Conservation (phyloP, 2,888 invertebrate species). For the Cistogaster globosa region DNA sequence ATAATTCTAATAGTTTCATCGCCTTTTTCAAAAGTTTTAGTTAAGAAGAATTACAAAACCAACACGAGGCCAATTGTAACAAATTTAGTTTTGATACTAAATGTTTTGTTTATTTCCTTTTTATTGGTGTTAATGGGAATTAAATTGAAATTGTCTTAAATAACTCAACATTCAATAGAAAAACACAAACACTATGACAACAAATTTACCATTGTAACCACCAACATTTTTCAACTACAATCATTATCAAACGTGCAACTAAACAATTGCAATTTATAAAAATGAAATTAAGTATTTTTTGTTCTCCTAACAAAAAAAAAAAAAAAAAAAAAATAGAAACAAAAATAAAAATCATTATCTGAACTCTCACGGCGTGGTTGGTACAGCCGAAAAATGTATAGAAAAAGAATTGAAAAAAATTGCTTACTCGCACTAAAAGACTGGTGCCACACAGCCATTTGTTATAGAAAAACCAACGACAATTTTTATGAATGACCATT, state of each 20-base stretch:
- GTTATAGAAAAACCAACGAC: slow-evolving; percentile 42
- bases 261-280: slow-evolving; percentile 50
- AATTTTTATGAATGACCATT: slow-evolving; percentile 76
- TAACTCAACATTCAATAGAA: slow-evolving; percentile 60
- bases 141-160: slow-evolving; percentile 78
- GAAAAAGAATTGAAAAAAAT: slow-evolving; percentile 1
- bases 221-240: slow-evolving; percentile 30
- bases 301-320: not conserved
- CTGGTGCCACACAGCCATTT: slow-evolving; percentile 67
- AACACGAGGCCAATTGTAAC: not conserved
- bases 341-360: slow-evolving; percentile 56
- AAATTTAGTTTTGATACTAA: slow-evolving; percentile 59
- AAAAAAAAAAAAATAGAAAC: not conserved
- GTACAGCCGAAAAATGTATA: not conserved
- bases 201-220: slow-evolving; percentile 11
- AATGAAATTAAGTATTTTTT: slow-evolving; percentile 30
- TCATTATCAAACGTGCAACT: slow-evolving; percentile 63
- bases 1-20: no score
- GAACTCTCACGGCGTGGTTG: slow-evolving; percentile 35
- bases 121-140: slow-evolving; percentile 79
- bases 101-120: slow-evolving; percentile 75
- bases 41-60: not conserved
- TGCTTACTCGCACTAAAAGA: not conserved
- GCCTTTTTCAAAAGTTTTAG: not conserved
- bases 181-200: slow-evolving; percentile 19